Evolutionary conservation across 2,797 vertebrate genomes (phyloP).

Genomic region (Anguilla obscura): DNA sequence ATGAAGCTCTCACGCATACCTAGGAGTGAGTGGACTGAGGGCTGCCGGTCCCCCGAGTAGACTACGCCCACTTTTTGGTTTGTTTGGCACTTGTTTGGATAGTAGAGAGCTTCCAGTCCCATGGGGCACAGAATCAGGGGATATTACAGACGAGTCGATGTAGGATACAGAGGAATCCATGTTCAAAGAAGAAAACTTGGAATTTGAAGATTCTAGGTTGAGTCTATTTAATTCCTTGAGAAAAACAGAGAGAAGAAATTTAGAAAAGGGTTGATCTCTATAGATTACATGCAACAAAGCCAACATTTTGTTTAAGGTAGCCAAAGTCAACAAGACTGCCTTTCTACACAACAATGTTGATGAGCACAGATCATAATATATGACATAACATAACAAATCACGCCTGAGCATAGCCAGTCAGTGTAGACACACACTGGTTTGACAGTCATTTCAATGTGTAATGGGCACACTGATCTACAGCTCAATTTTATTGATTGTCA

Average conservation of each 20-base stretch:
- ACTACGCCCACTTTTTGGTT: slow-evolving; percentile 93
- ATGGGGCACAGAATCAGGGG: slow-evolving; percentile 85
- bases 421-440: too few species aligned
- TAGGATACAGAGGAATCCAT: slow-evolving; percentile 93
- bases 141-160: slow-evolving; percentile 94
- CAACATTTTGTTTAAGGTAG: neutral
- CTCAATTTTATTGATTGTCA: neutral
- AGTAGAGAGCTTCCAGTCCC: slow-evolving; percentile 85
- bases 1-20: slow-evolving; percentile 62
- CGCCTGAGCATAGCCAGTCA: too few species aligned
- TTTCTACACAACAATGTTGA: neutral
- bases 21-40: slow-evolving; percentile 93
- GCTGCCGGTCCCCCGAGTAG: slow-evolving; percentile 88
- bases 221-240: slow-evolving; percentile 92
- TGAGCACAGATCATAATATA: neutral
- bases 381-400: too few species aligned
- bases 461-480: too few species aligned
- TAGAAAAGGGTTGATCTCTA: neutral
- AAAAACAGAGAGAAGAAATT: slow-evolving; percentile 26
- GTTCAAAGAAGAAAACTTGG: slow-evolving; percentile 84
- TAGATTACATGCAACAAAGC: neutral
- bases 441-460: too few species aligned
- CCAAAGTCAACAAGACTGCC: neutral
- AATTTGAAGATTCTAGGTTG: slow-evolving; percentile 95
- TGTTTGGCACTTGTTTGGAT: slow-evolving; percentile 91